phyloP scores from a whole-genome alignment of 2,797 vertebrate species.

The Coregonus sp. region DNA sequence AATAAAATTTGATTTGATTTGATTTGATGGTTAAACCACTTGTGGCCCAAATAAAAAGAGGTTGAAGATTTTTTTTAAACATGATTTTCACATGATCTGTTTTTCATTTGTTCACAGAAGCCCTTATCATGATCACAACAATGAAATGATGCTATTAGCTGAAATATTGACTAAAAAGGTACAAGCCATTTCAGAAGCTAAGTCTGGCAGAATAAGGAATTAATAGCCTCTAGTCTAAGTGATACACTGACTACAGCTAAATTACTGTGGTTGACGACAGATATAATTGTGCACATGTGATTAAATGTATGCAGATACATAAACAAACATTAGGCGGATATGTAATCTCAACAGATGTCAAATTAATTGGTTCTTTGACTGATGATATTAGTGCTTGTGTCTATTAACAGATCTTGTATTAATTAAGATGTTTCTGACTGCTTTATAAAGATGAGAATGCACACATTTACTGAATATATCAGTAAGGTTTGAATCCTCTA shows the following conservation, averaged over 20 bases:
- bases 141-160: too few species aligned
- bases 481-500: too few species aligned
- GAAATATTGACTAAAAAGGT: too few species aligned
- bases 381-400: background rate
- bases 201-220: background rate
- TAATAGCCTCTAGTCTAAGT: background rate
- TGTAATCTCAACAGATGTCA: conserved; percentile 6
- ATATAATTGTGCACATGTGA: background rate
- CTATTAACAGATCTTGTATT: background rate
- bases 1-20: too few species aligned
- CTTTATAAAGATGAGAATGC: background rate
- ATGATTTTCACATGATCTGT: too few species aligned
- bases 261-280: background rate
- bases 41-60: too few species aligned
- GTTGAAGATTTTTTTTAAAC: too few species aligned
- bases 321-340: conserved; percentile 2
- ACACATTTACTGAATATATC: background rate
- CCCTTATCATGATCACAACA: too few species aligned
- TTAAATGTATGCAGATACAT: conserved; percentile 2
- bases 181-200: too few species aligned
- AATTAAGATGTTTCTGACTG: background rate
- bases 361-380: conserved; percentile 2
- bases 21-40: background rate
- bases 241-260: background rate
- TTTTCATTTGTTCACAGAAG: too few species aligned